Evolutionary conservation across 1,140 invertebrate genomes (phyloP), one percentile per base, ranked within the genome.

Genomic region (Papilio machaon): DNA sequence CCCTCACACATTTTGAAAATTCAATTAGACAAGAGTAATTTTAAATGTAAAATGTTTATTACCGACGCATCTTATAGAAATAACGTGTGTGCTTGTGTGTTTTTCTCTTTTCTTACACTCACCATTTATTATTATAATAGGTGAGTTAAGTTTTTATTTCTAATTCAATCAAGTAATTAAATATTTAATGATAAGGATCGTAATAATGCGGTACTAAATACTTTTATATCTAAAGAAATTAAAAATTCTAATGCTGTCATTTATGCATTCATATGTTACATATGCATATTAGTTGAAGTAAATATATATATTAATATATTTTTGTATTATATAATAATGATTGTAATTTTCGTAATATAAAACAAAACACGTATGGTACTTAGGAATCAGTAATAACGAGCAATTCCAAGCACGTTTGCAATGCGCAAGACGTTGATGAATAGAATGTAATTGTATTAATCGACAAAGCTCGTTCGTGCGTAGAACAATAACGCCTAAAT

Each of bases 401-500:
- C 64, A 35, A 35, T 70, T 70, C 64, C 8, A 6, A 70, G 10
- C 64, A 35, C 64, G 64, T 70, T 35, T 70, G 64, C 64, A 15
- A 70, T 35, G 47, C 47, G 43, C 46, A 76, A 76, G 74, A 76
- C 74, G 74, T 76, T 76, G 74, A 76, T 76, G 74, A 76, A 76
- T 76, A 52, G 47, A 76, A 52, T 49, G 46, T 30, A 76, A 76
- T 76, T 76, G 23, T 30, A 52, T 76, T 52, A 76, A 76, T 76
- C 74, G 47, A 76, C 74, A 54, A 76, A 49, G 74, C 74, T 52
- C 46, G 74, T 49, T 76, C 74, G 47, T 76, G 74, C 74, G 74
- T 76, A 47, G 47, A 76, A 76, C 74, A 76, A 76, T 76, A 76
- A 76, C 43, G 46, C 49, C 46, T 76, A 76, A 76, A 52, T 76